These are phyloP conservation scores for Drosophila tristis DNA, from an alignment of 1,140 invertebrate genomes.

Conservation along the genomic window DNA sequence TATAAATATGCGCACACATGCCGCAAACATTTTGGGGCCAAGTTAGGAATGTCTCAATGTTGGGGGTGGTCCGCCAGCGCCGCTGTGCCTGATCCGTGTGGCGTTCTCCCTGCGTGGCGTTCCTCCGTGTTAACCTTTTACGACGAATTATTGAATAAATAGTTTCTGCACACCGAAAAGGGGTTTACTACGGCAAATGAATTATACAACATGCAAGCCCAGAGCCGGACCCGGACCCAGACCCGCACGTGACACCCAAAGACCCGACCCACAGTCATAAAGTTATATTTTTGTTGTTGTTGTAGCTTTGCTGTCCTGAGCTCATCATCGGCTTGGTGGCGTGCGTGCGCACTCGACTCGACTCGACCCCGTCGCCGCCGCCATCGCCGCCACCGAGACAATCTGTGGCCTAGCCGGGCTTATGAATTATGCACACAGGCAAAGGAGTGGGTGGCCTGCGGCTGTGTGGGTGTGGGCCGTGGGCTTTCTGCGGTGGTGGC, in stretches of 20 bases:
- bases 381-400: slow-evolving; percentile 60
- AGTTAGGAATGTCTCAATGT: too few species aligned
- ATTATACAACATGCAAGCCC: slow-evolving; percentile 58
- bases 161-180: slow-evolving; percentile 67
- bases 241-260: slow-evolving; percentile 53
- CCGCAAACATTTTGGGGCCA: too few species aligned
- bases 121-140: slow-evolving; percentile 31
- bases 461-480: background rate
- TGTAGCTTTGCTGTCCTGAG: slow-evolving; percentile 60
- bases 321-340: slow-evolving; percentile 75
- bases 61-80: background rate
- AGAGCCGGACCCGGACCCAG: slow-evolving; percentile 6
- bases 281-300: slow-evolving; percentile 40
- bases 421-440: slow-evolving; percentile 76
- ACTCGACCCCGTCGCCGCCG: slow-evolving; percentile 19
- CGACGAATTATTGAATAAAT: slow-evolving; percentile 78
- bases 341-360: slow-evolving; percentile 56
- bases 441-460: slow-evolving; percentile 1
- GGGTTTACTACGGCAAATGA: slow-evolving; percentile 57
- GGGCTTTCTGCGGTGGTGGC: slow-evolving; percentile 6
- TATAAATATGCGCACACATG: too few species aligned
- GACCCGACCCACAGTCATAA: slow-evolving; percentile 55
- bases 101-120: slow-evolving; percentile 79
- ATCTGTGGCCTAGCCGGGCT: slow-evolving; percentile 79
- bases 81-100: slow-evolving; percentile 65